Base-by-base conservation (phyloP, 2,113 vertebrate genomes). In the Mus musculus region DNA sequence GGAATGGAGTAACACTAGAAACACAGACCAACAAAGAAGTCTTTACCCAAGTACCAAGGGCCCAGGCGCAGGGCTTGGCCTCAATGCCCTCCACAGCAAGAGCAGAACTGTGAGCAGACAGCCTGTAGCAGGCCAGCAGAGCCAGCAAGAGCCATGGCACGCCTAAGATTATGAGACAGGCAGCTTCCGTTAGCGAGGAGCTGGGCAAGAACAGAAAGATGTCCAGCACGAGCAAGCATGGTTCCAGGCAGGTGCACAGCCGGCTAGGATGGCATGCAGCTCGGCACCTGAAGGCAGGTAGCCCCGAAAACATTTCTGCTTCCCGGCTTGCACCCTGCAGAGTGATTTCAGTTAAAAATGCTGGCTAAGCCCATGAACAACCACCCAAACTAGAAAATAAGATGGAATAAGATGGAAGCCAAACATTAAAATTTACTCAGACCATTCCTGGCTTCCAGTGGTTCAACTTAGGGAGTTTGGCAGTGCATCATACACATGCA, bases 201-300 rank as follows among this genome's bases (percentile, higher is more conserved):
- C 36, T 42, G 4, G 81, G 78, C 85, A 80, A 65, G 22, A 71
- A 30, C 16, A 13, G 11, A 54, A 36, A 14, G 7, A 54, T 63
- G 69, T 5, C 39, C 52, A 28, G 63, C 3, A 28, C 0, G 19
- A 39, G 42, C 24, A 86, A 26, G 19, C 26, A 46, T 1, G 14
- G 16, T 46, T 61, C 46, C 17, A 26, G 67, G 24, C 87, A 30
- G 72, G 71, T 13, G 20, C 17, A 26, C 33, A 73, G 82, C 63
- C 5, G 3, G 14, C n/a, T 17, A 20, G 12, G 1, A 36, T 0
- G 14, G 19, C 46, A 7, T 33, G 22, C 69, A n/a, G 3, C 65
- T 33, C 5, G 6, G 30, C 78, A 71, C 54, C 33, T 3, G 17
- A 54, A 84, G 65, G 88, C 78, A 93, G 77, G 22, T 1, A 20